A percentile compares a stretch with the other conserved stretches of the same genome.
phyloP scores from a whole-genome alignment of 2,888 invertebrate species.

The Rotaria magnacalcarata region DNA sequence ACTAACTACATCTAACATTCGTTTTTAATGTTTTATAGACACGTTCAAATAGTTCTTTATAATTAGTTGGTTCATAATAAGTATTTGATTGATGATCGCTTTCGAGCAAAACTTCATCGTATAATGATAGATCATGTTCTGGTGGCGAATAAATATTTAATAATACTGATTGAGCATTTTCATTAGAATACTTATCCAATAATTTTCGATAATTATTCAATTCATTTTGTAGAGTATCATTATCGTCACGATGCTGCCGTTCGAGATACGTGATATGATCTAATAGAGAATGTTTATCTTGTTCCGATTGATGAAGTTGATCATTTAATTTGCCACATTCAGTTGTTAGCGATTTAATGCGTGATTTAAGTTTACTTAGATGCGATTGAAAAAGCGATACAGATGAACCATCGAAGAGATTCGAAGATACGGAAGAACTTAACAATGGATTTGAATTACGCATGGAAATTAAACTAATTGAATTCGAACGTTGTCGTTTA shows the following conservation, averaged over 20 bases:
- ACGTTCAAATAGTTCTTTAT: slow-evolving; percentile 5
- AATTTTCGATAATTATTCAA: background rate
- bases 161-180: background rate
- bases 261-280: background rate
- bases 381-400: background rate
- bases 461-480: background rate
- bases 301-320: background rate
- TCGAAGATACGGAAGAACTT: background rate
- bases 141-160: background rate
- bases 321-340: background rate
- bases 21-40: background rate
- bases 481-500: slow-evolving; percentile 15
- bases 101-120: slow-evolving; percentile 17
- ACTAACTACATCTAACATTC: background rate
- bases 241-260: background rate
- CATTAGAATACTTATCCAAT: background rate
- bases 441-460: background rate
- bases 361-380: background rate
- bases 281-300: background rate
- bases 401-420: background rate
- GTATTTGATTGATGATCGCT: background rate
- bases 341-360: background rate
- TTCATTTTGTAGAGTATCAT: slow-evolving; percentile 12
- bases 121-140: slow-evolving; percentile 12
- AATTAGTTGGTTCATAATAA: background rate